A percentile compares a stretch with the other conserved stretches of the same genome.
Evolutionary conservation across 2,888 invertebrate species (phyloP).

Genomic region (Bellardia bayeri): DNA sequence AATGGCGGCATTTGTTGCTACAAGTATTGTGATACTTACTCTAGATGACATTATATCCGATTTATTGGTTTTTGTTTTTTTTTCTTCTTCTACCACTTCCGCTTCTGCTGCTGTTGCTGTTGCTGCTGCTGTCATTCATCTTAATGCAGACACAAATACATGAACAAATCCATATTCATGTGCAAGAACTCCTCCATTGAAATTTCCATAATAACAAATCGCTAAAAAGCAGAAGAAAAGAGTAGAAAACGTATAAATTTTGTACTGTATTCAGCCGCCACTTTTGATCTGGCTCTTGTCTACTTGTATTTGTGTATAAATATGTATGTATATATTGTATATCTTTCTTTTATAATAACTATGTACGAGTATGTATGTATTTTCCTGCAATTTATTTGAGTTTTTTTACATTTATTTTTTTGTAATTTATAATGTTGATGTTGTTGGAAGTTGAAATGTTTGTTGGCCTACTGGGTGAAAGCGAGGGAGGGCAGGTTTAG

Average conservation of each 20-base stretch:
- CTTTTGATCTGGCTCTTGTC: conserved; percentile 42
- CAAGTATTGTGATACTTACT: conserved; percentile 57
- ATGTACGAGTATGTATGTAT: background rate
- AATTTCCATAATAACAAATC: conserved; percentile 62
- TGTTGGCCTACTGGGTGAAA: conserved; percentile 6
- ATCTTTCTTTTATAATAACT: background rate
- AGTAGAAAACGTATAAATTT: background rate
- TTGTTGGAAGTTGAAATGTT: conserved; percentile 28
- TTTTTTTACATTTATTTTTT: conserved; percentile 1
- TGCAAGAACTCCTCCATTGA: background rate
- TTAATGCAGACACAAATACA: conserved; percentile 45
- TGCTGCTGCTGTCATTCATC: conserved; percentile 30
- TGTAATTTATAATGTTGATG: conserved; percentile 63
- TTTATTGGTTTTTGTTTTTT: conserved; percentile 61
- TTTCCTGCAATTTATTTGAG: conserved; percentile 32
- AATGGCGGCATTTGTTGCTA: conserved; percentile 17
- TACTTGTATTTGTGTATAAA: conserved; percentile 1
- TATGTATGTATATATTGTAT: background rate
- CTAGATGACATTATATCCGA: conserved; percentile 57
- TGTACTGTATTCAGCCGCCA: conserved; percentile 20
- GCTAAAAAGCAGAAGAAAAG: conserved; percentile 38
- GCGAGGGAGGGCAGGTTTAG: background rate
- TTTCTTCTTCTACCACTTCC: conserved; percentile 33
- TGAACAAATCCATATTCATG: background rate
- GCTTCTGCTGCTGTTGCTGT: background rate